Evolutionary conservation across 2,888 invertebrate species (phyloP), one percentile per base, ranked within the genome.

Genomic region (Polydrusus cervinus): DNA sequence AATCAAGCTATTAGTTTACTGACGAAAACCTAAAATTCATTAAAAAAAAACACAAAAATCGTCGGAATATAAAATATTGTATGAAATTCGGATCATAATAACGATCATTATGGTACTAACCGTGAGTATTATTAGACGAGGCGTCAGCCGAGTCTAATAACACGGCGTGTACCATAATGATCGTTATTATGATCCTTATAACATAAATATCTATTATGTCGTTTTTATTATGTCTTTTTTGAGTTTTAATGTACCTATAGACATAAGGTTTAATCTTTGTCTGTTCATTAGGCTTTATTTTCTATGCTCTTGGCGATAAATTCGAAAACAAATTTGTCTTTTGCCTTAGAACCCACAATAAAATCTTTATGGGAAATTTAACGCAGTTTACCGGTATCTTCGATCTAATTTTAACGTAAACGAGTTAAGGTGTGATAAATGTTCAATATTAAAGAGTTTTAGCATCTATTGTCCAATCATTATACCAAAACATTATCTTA

Each of bases 221-320:
- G 34, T 7, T 34, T 34, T 34, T 34, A 34, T 34, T 3, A 34
- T 34, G 5, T 34, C 3, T 8, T 20, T 55, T 55, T 55, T 34
- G n/a, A 16, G 38, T 60, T 57, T 38, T 16, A 38, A n/a, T 34
- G 14, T n/a, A n/a, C n/a, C n/a, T 47, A 47, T 34, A 18, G 3
- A 38, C 11, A 60, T 18, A 16, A 34, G 7, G 16, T 38, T 16
- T 60, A 60, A 60, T 71, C 45, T 71, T 16, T 53, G 30, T 43
- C 30, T 40, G 38, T 51, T 64, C 71, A 64, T 71, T 71, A 71
- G 38, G 43, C 53, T 71, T 71, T 71, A 40, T 64, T 51, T 64
- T 47, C 49, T 16, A 38, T 49, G 53, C 8, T 51, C 68, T 38
- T 38, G 18, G 43, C 64, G 55, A 53, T 71, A 71, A 71, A 64